Percentiles rank a stretch among this genome's conserved stretches.
Evolutionary conservation across 2,888 invertebrate genomes (phyloP).

Genomic region (Trichopoda pennipes): DNA sequence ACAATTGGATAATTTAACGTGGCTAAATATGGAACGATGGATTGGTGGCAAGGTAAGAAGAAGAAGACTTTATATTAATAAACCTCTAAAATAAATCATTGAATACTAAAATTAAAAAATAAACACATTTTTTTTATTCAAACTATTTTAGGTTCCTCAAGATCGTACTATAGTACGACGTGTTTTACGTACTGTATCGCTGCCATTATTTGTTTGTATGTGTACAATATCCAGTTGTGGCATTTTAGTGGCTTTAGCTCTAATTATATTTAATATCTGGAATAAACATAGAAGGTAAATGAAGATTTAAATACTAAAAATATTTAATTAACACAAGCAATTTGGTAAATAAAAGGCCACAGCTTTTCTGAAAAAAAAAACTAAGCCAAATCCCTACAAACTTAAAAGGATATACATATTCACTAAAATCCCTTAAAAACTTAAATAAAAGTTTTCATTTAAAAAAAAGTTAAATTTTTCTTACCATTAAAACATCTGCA

Average conservation of each 20-base stretch:
- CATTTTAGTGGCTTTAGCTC: conserved; percentile 90
- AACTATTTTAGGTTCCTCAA: conserved; percentile 89
- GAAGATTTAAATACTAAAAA: background rate
- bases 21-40: conserved; percentile 96
- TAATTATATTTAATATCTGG: conserved; percentile 95
- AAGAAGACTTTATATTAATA: background rate
- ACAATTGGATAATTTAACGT: conserved; percentile 96
- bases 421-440: conserved; percentile 21
- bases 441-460: background rate
- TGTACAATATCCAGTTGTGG: conserved; percentile 94
- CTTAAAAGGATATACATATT: conserved; percentile 27
- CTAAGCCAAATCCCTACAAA: background rate
- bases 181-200: conserved; percentile 91
- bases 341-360: no score
- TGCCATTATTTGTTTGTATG: conserved; percentile 96
- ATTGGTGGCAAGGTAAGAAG: conserved; percentile 84
- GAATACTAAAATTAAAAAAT: background rate
- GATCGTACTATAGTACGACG: conserved; percentile 95
- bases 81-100: background rate
- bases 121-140: conserved; percentile 20
- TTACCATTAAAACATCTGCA: background rate
- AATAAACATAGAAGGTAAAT: conserved; percentile 94
- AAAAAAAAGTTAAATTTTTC: background rate
- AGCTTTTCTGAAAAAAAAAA: background rate
- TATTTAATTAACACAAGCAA: background rate